phyloP scores from a whole-genome alignment of 2,113 vertebrate genomes.

The Oreocharis arfaki region DNA sequence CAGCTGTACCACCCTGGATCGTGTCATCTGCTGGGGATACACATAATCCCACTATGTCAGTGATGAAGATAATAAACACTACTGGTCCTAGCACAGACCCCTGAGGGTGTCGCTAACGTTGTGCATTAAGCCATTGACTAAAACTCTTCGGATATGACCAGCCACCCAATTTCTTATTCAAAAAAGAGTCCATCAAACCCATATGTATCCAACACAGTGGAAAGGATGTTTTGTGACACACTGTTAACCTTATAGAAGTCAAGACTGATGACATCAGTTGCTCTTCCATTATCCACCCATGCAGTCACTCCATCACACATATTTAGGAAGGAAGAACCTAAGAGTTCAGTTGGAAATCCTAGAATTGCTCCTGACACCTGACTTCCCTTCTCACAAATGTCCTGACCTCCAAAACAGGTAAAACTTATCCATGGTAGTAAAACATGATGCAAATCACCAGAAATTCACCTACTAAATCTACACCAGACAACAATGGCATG shows the following conservation, averaged over 20 bases:
- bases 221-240: neutral
- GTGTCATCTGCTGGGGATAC: neutral
- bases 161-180: neutral
- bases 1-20: neutral
- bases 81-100: neutral
- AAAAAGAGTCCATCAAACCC: neutral
- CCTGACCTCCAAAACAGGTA: accelerated
- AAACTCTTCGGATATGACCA: neutral
- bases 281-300: neutral
- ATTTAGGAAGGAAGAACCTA: neutral
- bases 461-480: neutral
- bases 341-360: neutral
- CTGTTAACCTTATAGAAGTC: neutral
- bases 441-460: neutral
- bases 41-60: no score
- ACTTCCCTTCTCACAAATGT: neutral
- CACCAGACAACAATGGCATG: neutral
- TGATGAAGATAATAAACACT: neutral
- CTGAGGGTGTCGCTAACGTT: neutral
- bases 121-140: neutral
- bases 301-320: neutral
- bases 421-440: neutral
- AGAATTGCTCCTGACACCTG: neutral
- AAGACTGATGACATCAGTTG: neutral
- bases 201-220: neutral